Evolutionary conservation across 2,888 invertebrate species (phyloP).

Genomic region (Artemia sinica): DNA sequence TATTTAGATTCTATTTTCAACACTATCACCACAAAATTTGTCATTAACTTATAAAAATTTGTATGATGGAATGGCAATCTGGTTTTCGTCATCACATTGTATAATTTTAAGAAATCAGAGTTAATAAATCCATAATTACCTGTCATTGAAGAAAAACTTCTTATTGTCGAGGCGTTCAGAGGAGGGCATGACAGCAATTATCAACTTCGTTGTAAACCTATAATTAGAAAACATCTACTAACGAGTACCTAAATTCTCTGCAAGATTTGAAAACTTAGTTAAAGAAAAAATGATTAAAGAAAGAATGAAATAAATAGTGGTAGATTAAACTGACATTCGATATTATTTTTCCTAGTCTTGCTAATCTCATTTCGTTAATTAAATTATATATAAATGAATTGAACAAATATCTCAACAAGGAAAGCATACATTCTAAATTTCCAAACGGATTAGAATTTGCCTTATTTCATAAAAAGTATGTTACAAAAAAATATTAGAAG

Average conservation of each 20-base stretch:
- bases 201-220: slow-evolving; percentile 46
- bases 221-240: slow-evolving; percentile 21
- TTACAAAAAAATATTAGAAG: too few relatives aligned
- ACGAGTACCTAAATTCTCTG: too few relatives aligned
- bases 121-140: slow-evolving; percentile 33
- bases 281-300: slow-evolving; percentile 2
- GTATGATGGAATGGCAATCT: too few relatives aligned
- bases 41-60: too few relatives aligned
- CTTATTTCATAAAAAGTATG: too few relatives aligned
- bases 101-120: too few relatives aligned
- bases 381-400: background rate
- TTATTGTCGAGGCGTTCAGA: slow-evolving; percentile 62
- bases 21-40: too few relatives aligned
- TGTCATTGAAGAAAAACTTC: slow-evolving; percentile 61
- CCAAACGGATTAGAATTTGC: background rate
- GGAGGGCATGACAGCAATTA: slow-evolving; percentile 69
- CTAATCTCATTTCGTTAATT: background rate
- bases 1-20: too few relatives aligned
- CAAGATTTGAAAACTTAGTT: slow-evolving; percentile 11
- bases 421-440: background rate
- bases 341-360: background rate
- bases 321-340: slow-evolving; percentile 27
- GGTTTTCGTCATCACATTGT: too few relatives aligned
- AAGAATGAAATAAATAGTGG: slow-evolving; percentile 13
- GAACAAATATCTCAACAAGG: background rate